Conservation (phyloP, 1,140 invertebrate genomes). For the Marisa cornuarietis region DNA sequence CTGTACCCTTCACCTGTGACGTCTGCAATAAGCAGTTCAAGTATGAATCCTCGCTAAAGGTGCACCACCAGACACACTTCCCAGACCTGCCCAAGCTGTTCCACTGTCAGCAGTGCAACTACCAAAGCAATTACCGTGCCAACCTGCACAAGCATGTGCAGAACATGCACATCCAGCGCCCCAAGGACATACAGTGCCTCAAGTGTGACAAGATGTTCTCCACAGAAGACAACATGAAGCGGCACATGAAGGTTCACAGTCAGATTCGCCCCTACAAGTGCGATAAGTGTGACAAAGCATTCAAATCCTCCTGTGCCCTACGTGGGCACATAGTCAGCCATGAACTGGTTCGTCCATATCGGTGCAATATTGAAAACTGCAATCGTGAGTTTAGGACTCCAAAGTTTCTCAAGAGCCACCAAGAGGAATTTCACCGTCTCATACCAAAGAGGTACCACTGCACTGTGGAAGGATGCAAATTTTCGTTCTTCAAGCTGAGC, state of each 20-base stretch:
- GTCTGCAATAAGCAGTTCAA: constrained; percentile 60
- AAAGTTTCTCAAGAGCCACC: constrained; percentile 54
- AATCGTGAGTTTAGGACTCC: constrained; percentile 50
- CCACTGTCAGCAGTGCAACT: constrained; percentile 50
- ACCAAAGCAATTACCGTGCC: constrained; percentile 54
- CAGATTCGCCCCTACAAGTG: constrained; percentile 63
- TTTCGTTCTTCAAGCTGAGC: constrained; percentile 57
- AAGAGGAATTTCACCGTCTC: constrained; percentile 52
- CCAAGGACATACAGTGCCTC: constrained; percentile 43
- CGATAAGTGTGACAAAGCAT: constrained; percentile 64
- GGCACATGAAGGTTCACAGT: constrained; percentile 62
- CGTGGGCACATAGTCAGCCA: constrained; percentile 47
- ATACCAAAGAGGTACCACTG: constrained; percentile 54
- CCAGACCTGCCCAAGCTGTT: constrained; percentile 48
- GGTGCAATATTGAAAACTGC: constrained; percentile 56
- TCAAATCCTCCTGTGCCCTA: constrained; percentile 55
- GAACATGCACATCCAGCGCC: constrained; percentile 49
- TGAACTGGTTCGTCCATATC: constrained; percentile 40
- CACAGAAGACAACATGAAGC: constrained; percentile 59
- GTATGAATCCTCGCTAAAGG: constrained; percentile 54
- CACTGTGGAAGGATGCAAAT: constrained; percentile 49
- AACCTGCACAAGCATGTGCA: constrained; percentile 58
- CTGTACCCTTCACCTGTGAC: constrained; percentile 50
- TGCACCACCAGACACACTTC: constrained; percentile 47
- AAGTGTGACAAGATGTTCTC: constrained; percentile 58